Evolutionary conservation across 1,140 invertebrate species (phyloP), one percentile per base, ranked within the genome.

Genomic region (Laodelphax striatellus): DNA sequence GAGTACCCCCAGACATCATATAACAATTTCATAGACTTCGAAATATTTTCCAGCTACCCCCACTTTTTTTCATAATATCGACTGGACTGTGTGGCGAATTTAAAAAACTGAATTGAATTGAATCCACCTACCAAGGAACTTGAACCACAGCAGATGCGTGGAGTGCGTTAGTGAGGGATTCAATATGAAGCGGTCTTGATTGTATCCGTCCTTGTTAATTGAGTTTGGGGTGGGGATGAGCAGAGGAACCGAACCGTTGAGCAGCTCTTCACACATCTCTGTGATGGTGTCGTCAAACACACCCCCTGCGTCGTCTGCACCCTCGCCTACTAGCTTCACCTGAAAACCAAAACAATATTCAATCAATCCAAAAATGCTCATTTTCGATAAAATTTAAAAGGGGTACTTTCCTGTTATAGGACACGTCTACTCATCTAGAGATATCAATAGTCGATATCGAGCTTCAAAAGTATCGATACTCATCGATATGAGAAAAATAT

Each of bases 231-330:
- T 81, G 9, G 78, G 78, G 13, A 81, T 72, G 16, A 82, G 69
- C 16, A 80, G 69, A 22, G 78, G 77, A 1, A 82, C 75, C 5
- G 70, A 67, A 5, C 75, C 77, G 16, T 70, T 73, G 16, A 73
- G 71, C 11, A 82, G 73, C 71, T 82, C 80, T 63, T 78, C 73
- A 66, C 83, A 84, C 80, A 85, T 84, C 68, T 85, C 82, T 4
- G 83, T 84, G 31, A 86, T 84, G 1, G 82, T 85, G 69, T 85
- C 84, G 70, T 85, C 83, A 75, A 85, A 86, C 13, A 85, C 84
- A 17, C 83, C 83, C 0, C 82, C 78, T 17, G 83, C 83, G 75
- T 85, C 84, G 70, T 85, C 84, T 5, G 83, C 84, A 4, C 83
- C 83, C 70, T 86, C 84, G 0, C 82, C 83, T 11, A 83, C 70